Conservation (phyloP, 1,140 invertebrate species). For the Tetramorium parvispinum region DNA sequence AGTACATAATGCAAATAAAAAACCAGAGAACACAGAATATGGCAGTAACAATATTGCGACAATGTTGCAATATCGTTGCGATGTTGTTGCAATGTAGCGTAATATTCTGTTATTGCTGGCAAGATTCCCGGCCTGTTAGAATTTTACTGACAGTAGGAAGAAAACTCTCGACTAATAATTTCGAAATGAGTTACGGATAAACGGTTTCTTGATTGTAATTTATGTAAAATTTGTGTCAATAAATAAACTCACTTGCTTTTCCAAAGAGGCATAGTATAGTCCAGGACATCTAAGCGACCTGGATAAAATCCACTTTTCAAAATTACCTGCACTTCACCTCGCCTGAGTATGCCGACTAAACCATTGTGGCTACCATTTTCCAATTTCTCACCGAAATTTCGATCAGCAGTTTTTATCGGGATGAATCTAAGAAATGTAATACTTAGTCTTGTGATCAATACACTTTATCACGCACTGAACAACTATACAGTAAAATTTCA, state of each 20-base stretch:
- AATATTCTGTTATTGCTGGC: no score
- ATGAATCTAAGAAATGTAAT: slow-evolving; percentile 57
- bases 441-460: neutral
- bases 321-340: slow-evolving; percentile 69
- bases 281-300: slow-evolving; percentile 22
- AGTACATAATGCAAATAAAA: neutral
- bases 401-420: slow-evolving; percentile 31
- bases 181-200: neutral
- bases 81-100: no score
- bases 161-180: neutral
- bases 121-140: neutral
- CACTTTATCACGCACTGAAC: neutral
- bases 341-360: slow-evolving; percentile 62
- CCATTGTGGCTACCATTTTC: slow-evolving; percentile 71
- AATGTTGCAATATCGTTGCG: no score
- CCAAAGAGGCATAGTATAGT: slow-evolving; percentile 74
- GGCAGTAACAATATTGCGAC: no score
- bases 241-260: slow-evolving; percentile 55
- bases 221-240: neutral
- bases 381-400: slow-evolving; percentile 57
- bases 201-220: neutral
- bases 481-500: neutral
- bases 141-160: neutral
- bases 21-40: no score
- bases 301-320: slow-evolving; percentile 54